Evolutionary conservation across 2,888 invertebrate genomes (phyloP).

Genomic region (Diaphora mendica): DNA sequence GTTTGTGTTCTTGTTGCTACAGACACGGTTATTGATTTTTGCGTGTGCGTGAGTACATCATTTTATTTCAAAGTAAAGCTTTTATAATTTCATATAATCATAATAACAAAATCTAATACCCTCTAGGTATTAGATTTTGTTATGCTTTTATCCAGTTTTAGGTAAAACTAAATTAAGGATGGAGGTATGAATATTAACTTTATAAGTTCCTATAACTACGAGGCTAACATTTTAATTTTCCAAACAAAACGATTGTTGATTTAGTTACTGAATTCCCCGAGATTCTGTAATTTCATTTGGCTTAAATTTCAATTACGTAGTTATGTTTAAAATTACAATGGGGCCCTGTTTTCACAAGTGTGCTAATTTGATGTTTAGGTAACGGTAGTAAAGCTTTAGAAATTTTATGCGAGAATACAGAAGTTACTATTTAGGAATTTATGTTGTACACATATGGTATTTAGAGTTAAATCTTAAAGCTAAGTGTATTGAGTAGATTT

Average conservation of each 20-base stretch:
- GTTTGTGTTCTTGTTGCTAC: conserved; percentile 8
- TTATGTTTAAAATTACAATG: conserved; percentile 23
- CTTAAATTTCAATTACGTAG: conserved; percentile 37
- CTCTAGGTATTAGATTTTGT: background rate
- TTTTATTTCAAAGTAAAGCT: background rate
- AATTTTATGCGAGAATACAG: background rate
- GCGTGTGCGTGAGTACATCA: too few species aligned
- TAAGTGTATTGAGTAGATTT: background rate
- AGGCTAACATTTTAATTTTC: conserved; percentile 20
- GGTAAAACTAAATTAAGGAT: background rate
- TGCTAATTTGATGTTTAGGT: conserved; percentile 31
- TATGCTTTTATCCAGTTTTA: background rate
- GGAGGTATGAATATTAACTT: too few species aligned
- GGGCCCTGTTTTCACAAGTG: conserved; percentile 26
- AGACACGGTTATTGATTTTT: background rate
- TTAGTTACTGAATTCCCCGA: conserved; percentile 19
- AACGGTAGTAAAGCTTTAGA: background rate
- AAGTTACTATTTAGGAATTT: background rate
- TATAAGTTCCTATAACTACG: too few species aligned
- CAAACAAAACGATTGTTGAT: conserved; percentile 26
- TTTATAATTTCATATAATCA: background rate
- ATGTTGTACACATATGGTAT: background rate
- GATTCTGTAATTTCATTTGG: conserved; percentile 29
- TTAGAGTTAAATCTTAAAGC: background rate
- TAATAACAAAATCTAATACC: too few species aligned